phyloP scores from a whole-genome alignment of 64 coral and sea anemone genomes.

The Stichodactyla helianthus region DNA sequence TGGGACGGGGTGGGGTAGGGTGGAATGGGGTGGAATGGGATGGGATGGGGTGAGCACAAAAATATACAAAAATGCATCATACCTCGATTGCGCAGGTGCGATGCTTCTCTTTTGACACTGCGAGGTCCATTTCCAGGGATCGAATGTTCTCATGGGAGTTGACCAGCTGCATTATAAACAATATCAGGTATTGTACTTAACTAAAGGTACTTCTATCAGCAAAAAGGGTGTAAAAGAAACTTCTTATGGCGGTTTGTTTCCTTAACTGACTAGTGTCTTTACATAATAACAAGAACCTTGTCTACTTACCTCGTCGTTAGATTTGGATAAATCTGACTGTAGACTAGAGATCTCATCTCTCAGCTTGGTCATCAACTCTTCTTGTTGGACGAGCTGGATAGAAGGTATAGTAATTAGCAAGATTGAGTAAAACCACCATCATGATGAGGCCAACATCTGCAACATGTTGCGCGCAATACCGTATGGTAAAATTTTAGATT shows the following conservation, averaged over 20 bases:
- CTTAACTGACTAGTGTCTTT: neutral
- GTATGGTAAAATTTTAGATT: neutral
- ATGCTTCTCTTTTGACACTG: conserved; percentile 92
- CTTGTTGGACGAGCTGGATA: conserved; percentile 74
- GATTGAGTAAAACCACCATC: neutral
- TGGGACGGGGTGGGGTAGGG: too few species aligned
- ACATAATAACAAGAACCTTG: neutral
- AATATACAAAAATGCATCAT: neutral
- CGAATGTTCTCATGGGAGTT: conserved; percentile 72
- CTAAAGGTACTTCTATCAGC: too few species aligned
- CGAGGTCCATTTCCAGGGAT: conserved; percentile 55
- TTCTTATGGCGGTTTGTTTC: neutral
- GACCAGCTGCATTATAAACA: conserved; percentile 34
- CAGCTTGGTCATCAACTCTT: conserved; percentile 79
- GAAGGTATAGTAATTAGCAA: neutral
- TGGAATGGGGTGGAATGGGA: too few species aligned
- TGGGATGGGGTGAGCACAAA: too few species aligned
- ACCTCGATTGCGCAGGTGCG: conserved; percentile 87
- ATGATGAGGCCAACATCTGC: neutral
- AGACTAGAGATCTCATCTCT: conserved; percentile 73
- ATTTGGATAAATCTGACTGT: conserved; percentile 68
- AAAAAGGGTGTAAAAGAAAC: too few species aligned
- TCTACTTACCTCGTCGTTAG: conserved; percentile 59
- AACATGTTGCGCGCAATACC: too few species aligned
- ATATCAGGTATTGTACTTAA: neutral